These are phyloP conservation scores for Acanthosepion esculentum DNA, from an alignment of 2,888 invertebrate genomes.

Conservation along the genomic window DNA sequence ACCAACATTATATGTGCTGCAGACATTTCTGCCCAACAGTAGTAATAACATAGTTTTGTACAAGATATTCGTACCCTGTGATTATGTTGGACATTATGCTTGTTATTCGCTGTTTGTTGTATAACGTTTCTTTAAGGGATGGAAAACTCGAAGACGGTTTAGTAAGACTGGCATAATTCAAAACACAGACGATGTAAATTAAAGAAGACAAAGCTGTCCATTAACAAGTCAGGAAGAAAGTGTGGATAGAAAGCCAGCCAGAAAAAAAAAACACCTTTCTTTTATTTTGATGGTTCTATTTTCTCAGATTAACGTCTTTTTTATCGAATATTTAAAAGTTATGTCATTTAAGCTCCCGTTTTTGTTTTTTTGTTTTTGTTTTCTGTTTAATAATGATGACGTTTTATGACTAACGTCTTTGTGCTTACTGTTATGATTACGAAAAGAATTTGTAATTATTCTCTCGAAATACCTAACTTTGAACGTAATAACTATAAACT, in stretches of 20 bases:
- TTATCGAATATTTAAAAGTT: no score
- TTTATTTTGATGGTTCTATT: no score
- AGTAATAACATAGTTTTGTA: background rate
- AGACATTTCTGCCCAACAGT: background rate
- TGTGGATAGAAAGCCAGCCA: background rate
- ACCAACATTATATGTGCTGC: background rate
- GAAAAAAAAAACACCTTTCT: background rate
- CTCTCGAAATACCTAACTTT: no score
- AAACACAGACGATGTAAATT: background rate
- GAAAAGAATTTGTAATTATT: no score
- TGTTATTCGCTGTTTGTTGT: background rate
- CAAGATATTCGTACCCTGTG: background rate
- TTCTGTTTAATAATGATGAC: no score
- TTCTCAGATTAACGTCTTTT: no score
- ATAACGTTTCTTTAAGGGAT: background rate
- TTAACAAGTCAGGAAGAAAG: background rate
- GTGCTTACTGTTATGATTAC: no score
- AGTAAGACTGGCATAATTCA: no score
- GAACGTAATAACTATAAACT: no score
- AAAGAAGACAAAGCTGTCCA: background rate
- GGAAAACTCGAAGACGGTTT: background rate
- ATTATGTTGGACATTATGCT: background rate
- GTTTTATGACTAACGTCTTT: no score
- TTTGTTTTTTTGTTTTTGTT: no score
- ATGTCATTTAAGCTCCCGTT: no score